phyloP scores from a whole-genome alignment of 2,113 vertebrate species.

The Eublepharis macularius region DNA sequence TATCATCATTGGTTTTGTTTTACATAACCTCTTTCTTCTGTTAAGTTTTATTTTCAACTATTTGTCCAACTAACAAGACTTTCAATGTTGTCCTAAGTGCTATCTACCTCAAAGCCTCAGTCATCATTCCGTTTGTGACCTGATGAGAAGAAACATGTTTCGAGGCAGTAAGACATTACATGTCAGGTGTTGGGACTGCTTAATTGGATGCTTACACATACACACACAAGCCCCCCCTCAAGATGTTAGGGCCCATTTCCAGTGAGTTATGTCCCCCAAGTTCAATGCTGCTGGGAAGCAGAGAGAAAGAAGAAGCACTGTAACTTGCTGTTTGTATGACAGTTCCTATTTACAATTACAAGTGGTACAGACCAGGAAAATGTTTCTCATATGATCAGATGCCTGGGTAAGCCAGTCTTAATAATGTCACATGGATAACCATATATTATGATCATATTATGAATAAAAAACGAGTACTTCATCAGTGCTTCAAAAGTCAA shows the following conservation, averaged over 20 bases:
- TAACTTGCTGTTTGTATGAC: no score
- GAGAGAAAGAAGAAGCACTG: no score
- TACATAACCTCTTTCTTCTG: background rate
- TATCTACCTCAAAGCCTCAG: background rate
- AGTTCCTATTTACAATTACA: no score
- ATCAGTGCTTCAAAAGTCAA: no score
- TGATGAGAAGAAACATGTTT: background rate
- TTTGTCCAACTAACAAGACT: accelerated
- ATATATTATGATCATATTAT: no score
- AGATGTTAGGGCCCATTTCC: background rate
- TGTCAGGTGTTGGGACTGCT: background rate
- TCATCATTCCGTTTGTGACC: no score
- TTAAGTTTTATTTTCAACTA: background rate
- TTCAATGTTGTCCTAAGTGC: background rate
- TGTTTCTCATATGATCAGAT: background rate
- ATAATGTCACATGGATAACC: no score
- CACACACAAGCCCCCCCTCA: no score
- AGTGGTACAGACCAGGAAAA: no score
- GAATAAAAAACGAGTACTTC: no score
- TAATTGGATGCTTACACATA: conserved; percentile 1
- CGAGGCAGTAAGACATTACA: background rate
- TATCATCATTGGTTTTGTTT: background rate
- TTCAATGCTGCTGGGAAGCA: no score
- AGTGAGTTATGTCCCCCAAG: background rate
- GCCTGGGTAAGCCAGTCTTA: no score